These are phyloP conservation scores for Prosopocoilus inquinatus DNA, from an alignment of 2,888 invertebrate genomes.

Conservation along the genomic window DNA sequence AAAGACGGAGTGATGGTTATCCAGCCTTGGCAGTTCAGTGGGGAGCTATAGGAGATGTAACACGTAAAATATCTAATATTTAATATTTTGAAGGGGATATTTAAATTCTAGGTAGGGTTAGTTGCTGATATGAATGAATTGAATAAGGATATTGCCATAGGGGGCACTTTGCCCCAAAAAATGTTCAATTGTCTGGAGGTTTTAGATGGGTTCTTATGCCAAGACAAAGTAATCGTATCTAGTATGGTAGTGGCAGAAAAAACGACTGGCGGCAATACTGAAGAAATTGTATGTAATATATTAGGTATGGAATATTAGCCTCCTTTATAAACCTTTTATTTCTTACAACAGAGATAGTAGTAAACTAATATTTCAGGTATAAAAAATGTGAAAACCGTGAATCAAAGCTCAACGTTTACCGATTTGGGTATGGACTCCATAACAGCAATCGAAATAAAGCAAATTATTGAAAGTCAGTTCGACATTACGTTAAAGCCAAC, in stretches of 20 bases:
- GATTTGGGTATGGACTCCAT: constrained; percentile 96
- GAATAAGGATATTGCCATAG: constrained; percentile 44
- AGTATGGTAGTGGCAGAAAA: constrained; percentile 90
- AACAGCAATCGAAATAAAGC: constrained; percentile 96
- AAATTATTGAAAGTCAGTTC: constrained; percentile 84
- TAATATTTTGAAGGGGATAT: constrained; percentile 44
- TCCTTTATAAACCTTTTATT: constrained; percentile 62
- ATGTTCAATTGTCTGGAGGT: constrained; percentile 63
- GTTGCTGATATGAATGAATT: constrained; percentile 48
- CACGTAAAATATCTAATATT: constrained; percentile 34
- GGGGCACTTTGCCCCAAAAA: constrained; percentile 67
- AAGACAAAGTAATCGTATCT: constrained; percentile 64
- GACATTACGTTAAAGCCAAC: constrained; percentile 83
- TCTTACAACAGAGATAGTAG: too few relatives aligned
- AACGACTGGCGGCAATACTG: constrained; percentile 53
- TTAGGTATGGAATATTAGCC: constrained; percentile 69
- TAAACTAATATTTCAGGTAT: constrained; percentile 49
- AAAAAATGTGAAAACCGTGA: constrained; percentile 67
- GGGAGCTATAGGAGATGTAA: constrained; percentile 90
- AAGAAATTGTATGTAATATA: constrained; percentile 63
- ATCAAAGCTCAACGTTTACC: constrained; percentile 71
- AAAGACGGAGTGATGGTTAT: constrained; percentile 64
- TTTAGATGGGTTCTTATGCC: constrained; percentile 69
- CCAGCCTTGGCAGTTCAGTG: constrained; percentile 86
- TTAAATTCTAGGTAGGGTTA: constrained; percentile 35